Evolutionary conservation across 2,888 invertebrate species (phyloP), one percentile per base, ranked within the genome.

Genomic region (Lysandra bellargus): DNA sequence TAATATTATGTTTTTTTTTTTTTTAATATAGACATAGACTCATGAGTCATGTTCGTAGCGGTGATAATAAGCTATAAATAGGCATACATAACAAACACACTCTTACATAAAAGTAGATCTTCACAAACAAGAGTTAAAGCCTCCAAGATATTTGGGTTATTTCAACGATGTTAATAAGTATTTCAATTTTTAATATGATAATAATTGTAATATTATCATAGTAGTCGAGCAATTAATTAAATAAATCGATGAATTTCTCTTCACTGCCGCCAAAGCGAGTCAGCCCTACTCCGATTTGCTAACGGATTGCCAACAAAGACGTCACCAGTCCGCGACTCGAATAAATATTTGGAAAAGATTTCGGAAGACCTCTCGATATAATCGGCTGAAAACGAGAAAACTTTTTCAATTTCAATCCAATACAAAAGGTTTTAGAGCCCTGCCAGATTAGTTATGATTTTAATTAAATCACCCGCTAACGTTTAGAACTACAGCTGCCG

Each of bases 401-500:
- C 85, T 94, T 93, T 93, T 92, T 90, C 92, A 92, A 94, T 93
- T 90, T 90, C 84, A 85, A 88, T 87, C 90, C 90, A 92, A 92
- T 91, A 88, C 88, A 80, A 86, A 87, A 86, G 82, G 88, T 87
- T 85, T 86, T 84, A 85, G 81, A 83, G 84, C 83, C 84, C 69
- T 69, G 81, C 81, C 82, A 87, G 90, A 91, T 91, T 90, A 89
- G 88, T 87, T 84, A 82, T 84, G 83, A 87, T 87, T 88, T 89
- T 88, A 90, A 90, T 90, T 89, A 88, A 89, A 90, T 88, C 75
- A 79, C 64, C 74, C 75, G 79, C 72, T 69, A 78, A 78, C 49
- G 53, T 79, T 78, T 79, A 74, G 74, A 74, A 74, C 44, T 74
- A 74, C 40, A 74, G 74, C 44, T 74, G 69, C 69, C 69, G 69